Base-by-base conservation (phyloP, 2,888 invertebrate species). In the Heliconius ismenius region DNA sequence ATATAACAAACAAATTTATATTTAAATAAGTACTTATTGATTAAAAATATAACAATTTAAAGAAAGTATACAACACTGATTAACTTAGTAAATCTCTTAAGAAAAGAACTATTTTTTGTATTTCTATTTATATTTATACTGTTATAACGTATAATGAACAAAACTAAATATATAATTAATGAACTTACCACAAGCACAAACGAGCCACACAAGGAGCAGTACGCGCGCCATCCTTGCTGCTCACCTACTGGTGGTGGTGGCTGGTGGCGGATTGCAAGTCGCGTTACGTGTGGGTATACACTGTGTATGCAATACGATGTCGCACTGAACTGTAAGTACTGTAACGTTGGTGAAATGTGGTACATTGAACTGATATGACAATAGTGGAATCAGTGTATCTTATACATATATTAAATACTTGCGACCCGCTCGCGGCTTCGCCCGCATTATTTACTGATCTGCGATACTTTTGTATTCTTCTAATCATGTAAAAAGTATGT, bases 211-310 rank as follows among this genome's bases (percentile, higher is more conserved):
- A 63, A 78, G 81, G 76, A 83, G 80, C 58, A 54, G 78, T 79
- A 80, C 84, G 79, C 80, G 81, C 76, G 84, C 83, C 90, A 90
- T 90, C 86, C 86, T 89, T 83, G 82, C 84, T 75, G 79, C 73
- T 77, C 78, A 79, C 79, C 79, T 77, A 81, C 79, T 65, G 78
- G 80, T 75, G 65, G 32, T 32, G 32, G 1, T 7, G 6, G 76
- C 54, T 26, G 26, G 26, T 26, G 26, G 62, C 36, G 36, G 26
- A 62, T 73, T 73, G 39, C 73, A 62, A 43, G 28, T 79, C 69
- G 68, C 75, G 73, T 72, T 78, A 74, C 76, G 68, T 73, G 76
- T 64, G 49, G 9, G 76, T 76, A 80, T 75, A 7, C 32, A 75
- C 70, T 72, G 76, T 64, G 32, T 36, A 76, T 77, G 81, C 79